A percentile compares a stretch with the other conserved stretches of the same genome.
Evolutionary conservation across 37 sponge, comb jelly and placozoan genomes (phyloP).

Genomic region (Beroe ovata): DNA sequence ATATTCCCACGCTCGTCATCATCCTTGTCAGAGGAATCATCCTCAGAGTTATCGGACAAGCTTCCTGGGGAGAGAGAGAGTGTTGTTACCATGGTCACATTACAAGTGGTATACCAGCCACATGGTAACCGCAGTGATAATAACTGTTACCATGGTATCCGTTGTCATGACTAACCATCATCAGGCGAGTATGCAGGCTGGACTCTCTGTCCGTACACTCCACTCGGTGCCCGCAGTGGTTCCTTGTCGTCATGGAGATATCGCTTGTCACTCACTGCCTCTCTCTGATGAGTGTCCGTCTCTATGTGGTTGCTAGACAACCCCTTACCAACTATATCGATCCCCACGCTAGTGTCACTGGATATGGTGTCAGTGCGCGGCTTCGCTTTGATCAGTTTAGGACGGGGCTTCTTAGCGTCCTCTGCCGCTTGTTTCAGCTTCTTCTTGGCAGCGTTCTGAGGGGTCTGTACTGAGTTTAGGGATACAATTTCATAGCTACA

Average conservation of each 20-base stretch:
- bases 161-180: not conserved
- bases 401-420: conserved; percentile 40
- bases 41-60: conserved; percentile 35
- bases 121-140: not conserved
- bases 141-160: not conserved
- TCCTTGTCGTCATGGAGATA: not conserved
- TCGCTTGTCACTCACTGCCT: not conserved
- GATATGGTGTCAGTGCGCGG: not conserved
- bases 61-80: conserved; percentile 10
- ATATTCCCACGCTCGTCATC: not conserved
- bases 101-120: not conserved
- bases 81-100: too few species aligned
- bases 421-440: conserved; percentile 60
- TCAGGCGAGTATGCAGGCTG: conserved; percentile 48
- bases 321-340: conserved; percentile 54
- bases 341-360: not conserved
- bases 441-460: conserved; percentile 63
- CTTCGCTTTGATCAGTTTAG: conserved; percentile 44
- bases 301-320: conserved; percentile 14
- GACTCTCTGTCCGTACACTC: conserved; percentile 35
- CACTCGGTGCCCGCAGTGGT: conserved; percentile 25
- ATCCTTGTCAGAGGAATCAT: not conserved
- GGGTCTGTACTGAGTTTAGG: not conserved
- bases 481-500: not conserved
- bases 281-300: not conserved